These are phyloP conservation scores for Dicerorhinus sumatrensis DNA, from an alignment of 2,113 vertebrate genomes.

Conservation along the genomic window DNA sequence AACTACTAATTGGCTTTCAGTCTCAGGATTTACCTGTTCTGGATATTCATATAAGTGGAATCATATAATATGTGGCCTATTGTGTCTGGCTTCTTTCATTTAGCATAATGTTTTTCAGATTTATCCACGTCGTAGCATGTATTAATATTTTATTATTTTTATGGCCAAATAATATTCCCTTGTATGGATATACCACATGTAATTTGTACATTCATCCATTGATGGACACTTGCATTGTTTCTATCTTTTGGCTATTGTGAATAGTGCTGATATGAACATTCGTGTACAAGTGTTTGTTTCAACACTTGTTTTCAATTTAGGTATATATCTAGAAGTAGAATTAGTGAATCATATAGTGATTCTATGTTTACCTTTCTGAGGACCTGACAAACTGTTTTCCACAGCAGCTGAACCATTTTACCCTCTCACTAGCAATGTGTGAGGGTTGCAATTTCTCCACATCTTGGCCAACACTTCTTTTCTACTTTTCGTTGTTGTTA, in stretches of 20 bases:
- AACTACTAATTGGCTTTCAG: background rate
- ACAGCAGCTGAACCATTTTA: background rate
- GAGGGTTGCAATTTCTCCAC: background rate
- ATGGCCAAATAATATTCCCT: background rate
- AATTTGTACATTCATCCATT: background rate
- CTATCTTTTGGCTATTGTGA: background rate
- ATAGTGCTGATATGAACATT: background rate
- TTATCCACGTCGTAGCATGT: background rate
- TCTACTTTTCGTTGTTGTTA: background rate
- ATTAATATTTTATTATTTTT: background rate
- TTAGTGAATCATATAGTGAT: background rate
- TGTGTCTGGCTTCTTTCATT: background rate
- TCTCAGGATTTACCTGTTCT: background rate
- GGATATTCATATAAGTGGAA: background rate
- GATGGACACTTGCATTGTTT: background rate
- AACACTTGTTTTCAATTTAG: background rate
- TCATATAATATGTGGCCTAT: background rate
- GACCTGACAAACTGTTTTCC: background rate
- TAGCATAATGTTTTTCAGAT: background rate
- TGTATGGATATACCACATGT: background rate
- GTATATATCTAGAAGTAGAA: background rate
- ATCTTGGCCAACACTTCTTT: background rate
- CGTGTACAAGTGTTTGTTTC: background rate
- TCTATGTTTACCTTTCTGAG: background rate
- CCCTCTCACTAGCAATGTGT: background rate